These are phyloP conservation scores for Blennius ocellaris DNA, from an alignment of 2,113 vertebrate genomes.

Conservation along the genomic window DNA sequence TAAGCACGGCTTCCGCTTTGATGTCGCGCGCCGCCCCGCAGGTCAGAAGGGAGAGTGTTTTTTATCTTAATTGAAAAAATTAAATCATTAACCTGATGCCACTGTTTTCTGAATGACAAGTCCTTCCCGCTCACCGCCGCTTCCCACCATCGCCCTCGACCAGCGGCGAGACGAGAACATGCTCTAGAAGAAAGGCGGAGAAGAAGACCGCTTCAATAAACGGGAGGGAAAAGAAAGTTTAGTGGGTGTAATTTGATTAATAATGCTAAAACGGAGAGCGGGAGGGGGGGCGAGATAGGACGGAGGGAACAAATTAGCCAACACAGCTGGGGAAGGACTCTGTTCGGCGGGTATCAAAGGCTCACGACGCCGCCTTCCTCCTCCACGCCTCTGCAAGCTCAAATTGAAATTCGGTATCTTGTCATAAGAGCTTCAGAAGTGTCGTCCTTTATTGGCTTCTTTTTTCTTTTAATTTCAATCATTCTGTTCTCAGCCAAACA, in stretches of 20 bases:
- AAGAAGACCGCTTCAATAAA: constrained; percentile 64
- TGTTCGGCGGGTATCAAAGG: constrained; percentile 78
- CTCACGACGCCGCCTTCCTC: constrained; percentile 68
- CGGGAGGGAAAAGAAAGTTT: constrained; percentile 72
- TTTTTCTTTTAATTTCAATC: constrained; percentile 55
- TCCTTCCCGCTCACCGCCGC: background rate
- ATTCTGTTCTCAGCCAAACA: constrained; percentile 38
- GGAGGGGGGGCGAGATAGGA: constrained; percentile 66
- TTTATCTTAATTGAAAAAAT: constrained; percentile 87
- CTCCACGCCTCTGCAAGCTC: constrained; percentile 72
- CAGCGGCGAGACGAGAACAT: background rate
- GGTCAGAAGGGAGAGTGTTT: constrained; percentile 76
- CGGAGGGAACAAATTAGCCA: constrained; percentile 76
- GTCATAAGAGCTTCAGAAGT: constrained; percentile 76
- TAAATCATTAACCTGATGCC: constrained; percentile 85
- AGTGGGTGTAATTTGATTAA: constrained; percentile 83
- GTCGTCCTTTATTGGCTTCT: constrained; percentile 51
- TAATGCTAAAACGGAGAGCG: constrained; percentile 74
- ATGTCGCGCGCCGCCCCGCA: constrained; percentile 76
- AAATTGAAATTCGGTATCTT: constrained; percentile 80
- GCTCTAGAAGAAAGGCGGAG: constrained; percentile 41
- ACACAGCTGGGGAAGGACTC: constrained; percentile 71
- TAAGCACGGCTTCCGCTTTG: constrained; percentile 75
- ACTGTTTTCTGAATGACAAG: constrained; percentile 74
- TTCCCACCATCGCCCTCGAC: no score